These are phyloP conservation scores for Cynodonichthys magdalenae DNA, from an alignment of 2,797 vertebrate species.

Conservation along the genomic window DNA sequence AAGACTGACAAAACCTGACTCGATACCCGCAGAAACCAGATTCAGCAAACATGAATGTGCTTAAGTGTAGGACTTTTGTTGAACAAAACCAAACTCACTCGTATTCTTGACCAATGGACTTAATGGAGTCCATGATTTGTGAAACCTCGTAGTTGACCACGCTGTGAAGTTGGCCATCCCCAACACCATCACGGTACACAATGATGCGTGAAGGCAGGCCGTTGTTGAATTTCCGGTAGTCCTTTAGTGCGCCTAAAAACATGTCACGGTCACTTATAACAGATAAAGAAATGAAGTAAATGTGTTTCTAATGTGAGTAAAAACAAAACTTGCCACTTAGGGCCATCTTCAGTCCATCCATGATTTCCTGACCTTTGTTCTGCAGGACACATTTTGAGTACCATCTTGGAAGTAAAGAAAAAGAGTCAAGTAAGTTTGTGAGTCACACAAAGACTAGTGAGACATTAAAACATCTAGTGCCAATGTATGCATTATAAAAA, in stretches of 20 bases:
- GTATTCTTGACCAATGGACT: conserved; percentile 85
- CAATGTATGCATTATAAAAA: no score
- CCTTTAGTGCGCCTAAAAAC: conserved; percentile 85
- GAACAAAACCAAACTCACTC: conserved; percentile 63
- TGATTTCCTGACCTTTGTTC: conserved; percentile 90
- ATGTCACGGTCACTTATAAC: neutral
- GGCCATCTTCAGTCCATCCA: conserved; percentile 90
- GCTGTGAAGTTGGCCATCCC: conserved; percentile 91
- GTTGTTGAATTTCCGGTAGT: conserved; percentile 86
- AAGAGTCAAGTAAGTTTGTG: no score
- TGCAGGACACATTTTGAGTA: conserved; percentile 94
- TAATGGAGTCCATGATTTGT: conserved; percentile 90
- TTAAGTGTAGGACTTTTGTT: no score
- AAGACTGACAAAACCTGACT: neutral
- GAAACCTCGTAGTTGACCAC: conserved; percentile 91
- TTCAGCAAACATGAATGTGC: no score
- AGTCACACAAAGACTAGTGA: no score
- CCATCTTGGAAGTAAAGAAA: conserved; percentile 81
- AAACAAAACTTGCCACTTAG: conserved; percentile 80
- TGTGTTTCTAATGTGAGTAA: neutral
- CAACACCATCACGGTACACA: conserved; percentile 94
- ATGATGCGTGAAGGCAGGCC: conserved; percentile 90
- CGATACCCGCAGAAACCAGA: neutral
- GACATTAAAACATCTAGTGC: no score
- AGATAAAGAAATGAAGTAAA: no score